Percentiles rank a stretch among this genome's conserved stretches.
Conservation (phyloP, 2,888 invertebrate genomes). For the Pseudanteris insignis region DNA sequence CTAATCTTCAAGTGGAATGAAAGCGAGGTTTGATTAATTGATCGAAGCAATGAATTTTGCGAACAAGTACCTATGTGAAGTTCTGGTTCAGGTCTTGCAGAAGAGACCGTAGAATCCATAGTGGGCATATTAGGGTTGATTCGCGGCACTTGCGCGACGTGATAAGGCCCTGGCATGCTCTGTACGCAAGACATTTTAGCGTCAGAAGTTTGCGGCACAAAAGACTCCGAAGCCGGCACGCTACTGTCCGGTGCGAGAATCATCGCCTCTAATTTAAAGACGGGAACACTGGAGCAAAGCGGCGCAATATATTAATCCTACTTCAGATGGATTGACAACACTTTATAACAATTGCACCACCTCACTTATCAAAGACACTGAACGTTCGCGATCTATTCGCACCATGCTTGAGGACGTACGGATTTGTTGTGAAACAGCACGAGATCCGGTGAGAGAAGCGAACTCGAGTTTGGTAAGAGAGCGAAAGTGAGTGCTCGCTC, state of each 20-base stretch:
- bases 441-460: background rate
- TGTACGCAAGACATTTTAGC: constrained; percentile 43
- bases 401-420: no score
- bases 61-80: constrained; percentile 79
- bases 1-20: no score
- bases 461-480: constrained; percentile 47
- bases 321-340: no score
- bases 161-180: constrained; percentile 55
- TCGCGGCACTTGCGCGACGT: constrained; percentile 57
- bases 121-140: constrained; percentile 61
- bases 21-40: no score
- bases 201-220: constrained; percentile 59
- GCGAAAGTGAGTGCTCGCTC: constrained; percentile 66
- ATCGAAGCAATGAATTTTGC: no score
- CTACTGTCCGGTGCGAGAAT: constrained; percentile 76
- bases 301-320: no score
- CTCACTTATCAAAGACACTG: constrained; percentile 6
- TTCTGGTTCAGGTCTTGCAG: constrained; percentile 72
- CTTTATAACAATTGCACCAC: background rate
- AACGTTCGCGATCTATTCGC: background rate
- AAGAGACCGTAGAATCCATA: constrained; percentile 65
- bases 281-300: no score
- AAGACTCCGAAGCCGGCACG: constrained; percentile 68
- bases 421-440: no score
- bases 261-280: constrained; percentile 62